Evolutionary conservation across 2,113 vertebrate genomes (phyloP).

Genomic region (Quiscalus mexicanus): DNA sequence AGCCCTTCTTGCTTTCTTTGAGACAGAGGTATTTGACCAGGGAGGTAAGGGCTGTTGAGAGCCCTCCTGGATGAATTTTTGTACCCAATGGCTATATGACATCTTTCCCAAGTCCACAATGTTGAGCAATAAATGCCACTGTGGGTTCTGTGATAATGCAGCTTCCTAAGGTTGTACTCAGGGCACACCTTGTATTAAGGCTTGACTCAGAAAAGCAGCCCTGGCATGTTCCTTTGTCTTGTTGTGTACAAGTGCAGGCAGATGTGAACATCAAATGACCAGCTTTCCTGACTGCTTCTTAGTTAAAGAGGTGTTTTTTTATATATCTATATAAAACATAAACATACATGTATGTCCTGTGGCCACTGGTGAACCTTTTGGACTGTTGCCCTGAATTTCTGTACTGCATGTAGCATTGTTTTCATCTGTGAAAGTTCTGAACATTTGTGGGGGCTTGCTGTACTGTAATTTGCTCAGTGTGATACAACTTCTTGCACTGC

Average conservation of each 20-base stretch:
- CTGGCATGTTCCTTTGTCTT: not conserved
- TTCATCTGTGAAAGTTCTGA: not conserved
- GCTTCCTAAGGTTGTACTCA: not conserved
- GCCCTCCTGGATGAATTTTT: not conserved
- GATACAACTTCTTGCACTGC: not conserved
- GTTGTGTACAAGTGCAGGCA: not conserved
- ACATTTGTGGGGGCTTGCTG: not conserved
- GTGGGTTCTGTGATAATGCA: not conserved
- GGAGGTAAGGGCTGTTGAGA: not conserved
- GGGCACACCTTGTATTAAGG: not conserved
- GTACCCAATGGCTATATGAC: not conserved
- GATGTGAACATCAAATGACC: not conserved
- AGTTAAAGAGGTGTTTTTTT: not conserved
- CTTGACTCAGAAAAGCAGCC: not conserved
- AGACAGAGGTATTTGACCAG: not conserved
- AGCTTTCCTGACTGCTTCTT: not conserved
- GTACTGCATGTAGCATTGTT: not conserved
- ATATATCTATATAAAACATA: fast-evolving
- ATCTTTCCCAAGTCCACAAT: not conserved
- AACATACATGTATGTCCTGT: not conserved
- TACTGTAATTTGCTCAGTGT: not conserved
- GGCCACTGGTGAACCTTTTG: not conserved
- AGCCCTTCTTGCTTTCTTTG: not conserved
- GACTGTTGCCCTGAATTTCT: not conserved
- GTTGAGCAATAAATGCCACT: not conserved